Base-by-base conservation (phyloP, 1,140 invertebrate species). In the Portunus trituberculatus region DNA sequence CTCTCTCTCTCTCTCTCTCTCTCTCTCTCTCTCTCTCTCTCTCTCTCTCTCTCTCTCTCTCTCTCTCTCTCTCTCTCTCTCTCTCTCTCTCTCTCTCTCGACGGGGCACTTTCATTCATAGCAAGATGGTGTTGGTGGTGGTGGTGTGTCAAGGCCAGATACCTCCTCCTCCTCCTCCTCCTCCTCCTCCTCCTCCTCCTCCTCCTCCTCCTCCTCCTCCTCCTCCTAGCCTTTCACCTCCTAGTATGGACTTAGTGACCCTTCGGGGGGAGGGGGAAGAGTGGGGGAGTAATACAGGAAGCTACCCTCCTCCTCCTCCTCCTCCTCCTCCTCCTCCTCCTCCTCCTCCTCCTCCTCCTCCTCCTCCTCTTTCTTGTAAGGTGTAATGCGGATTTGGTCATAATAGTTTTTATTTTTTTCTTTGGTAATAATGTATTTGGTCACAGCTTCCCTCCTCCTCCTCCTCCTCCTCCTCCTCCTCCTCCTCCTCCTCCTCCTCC, bases 41-140 rank as follows among this genome's bases (percentile, higher is more conserved):
- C 52, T 59, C 52, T 59, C 52, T 59, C 52, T 59, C 45, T 91
- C 89, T 91, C 89, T 91, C 89, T 91, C 89, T 91, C 89, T 91
- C 14, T 52, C 89, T 91, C 89, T 91, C 89, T 91, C 89, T 91
- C 89, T 91, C 89, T 46, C 89, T 91, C 86, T 87, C 86, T 59
- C 39, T 91, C 89, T 91, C 88, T 89, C 88, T 89, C 32, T 89
- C 32, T 89, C 39, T 14, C 12, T 59, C 12, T 10, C 14, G 31
- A 28, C 8, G 86, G 31, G 29, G 29, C 86, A 87, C 8, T 32
- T 87, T 87, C 86, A 87, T 76, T 76, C 67, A 76, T 76, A n/a
- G 67, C 67, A 76, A 76, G 67, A 25, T 32, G 86, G n/a, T 25
- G 86, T 14, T 31, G 31, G 86, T 32, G 86, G 86, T 31, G 86